phyloP scores from a whole-genome alignment of 2,113 vertebrate genomes.

The Elephas maximus region DNA sequence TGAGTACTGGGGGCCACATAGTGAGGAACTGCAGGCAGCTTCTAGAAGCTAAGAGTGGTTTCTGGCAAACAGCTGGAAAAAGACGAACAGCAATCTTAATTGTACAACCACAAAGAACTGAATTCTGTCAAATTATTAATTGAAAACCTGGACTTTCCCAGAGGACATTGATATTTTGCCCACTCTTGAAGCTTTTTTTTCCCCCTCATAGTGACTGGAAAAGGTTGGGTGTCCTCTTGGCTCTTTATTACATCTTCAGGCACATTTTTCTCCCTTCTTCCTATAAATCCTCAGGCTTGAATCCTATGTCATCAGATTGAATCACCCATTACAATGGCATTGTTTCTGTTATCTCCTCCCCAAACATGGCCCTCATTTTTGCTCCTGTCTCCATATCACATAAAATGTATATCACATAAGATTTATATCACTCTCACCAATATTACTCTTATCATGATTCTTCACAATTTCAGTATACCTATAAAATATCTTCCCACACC shows the following conservation, averaged over 20 bases:
- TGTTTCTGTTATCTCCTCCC: not conserved
- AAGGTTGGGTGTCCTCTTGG: not conserved
- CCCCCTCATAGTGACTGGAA: not conserved
- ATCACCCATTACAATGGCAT: not conserved
- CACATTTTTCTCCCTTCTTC: not conserved
- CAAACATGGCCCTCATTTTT: not conserved
- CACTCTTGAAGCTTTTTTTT: too few relatives aligned
- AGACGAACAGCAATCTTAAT: not conserved
- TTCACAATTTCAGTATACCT: not conserved
- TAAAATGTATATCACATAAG: too few relatives aligned
- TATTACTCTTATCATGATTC: not conserved
- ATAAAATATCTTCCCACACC: not conserved
- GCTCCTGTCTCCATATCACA: not conserved
- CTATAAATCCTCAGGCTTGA: not conserved
- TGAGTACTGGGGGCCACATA: not conserved
- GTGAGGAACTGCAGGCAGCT: accelerated
- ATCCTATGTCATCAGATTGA: not conserved
- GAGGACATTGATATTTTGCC: not conserved
- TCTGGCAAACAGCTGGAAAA: not conserved
- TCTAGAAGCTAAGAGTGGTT: not conserved
- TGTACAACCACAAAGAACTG: not conserved
- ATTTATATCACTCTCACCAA: not conserved
- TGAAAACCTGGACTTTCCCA: not conserved
- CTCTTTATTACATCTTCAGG: not conserved
- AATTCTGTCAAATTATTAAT: not conserved